phyloP scores from a whole-genome alignment of 2,113 vertebrate species.

The Corythaixoides concolor region DNA sequence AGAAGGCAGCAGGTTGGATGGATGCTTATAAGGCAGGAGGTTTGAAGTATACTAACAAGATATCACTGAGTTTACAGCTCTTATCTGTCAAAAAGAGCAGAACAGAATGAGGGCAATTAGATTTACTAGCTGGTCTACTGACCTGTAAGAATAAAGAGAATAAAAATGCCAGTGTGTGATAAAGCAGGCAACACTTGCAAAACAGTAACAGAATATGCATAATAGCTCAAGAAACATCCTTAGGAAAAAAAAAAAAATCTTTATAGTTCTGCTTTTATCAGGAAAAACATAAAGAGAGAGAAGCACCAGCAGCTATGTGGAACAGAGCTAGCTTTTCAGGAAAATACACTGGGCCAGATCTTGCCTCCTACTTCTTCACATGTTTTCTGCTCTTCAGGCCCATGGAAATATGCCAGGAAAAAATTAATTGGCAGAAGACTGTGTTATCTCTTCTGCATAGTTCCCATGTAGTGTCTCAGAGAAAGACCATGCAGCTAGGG shows the following conservation, averaged over 20 bases:
- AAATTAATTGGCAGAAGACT: slow-evolving; percentile 5
- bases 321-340: slow-evolving; percentile 33
- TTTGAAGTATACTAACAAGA: background rate
- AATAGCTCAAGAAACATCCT: background rate
- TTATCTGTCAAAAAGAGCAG: background rate
- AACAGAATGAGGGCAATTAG: slow-evolving; percentile 30
- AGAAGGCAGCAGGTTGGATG: background rate
- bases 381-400: slow-evolving; percentile 33
- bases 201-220: background rate
- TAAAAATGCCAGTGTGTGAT: background rate
- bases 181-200: background rate
- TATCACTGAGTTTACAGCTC: background rate
- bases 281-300: background rate
- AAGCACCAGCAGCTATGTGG: background rate
- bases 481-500: slow-evolving; percentile 14
- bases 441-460: slow-evolving; percentile 44
- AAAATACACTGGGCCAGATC: slow-evolving; percentile 2
- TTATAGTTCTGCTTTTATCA: background rate
- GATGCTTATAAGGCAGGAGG: background rate
- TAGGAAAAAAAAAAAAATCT: background rate
- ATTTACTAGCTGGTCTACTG: background rate
- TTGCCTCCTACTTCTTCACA: background rate
- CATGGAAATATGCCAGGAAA: slow-evolving; percentile 28
- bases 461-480: slow-evolving; percentile 40
- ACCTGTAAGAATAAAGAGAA: background rate